Percentiles rank a stretch among this genome's conserved stretches.
Conservation (phyloP, 92 coral and sea anemone species). For the Bergia sp. region DNA sequence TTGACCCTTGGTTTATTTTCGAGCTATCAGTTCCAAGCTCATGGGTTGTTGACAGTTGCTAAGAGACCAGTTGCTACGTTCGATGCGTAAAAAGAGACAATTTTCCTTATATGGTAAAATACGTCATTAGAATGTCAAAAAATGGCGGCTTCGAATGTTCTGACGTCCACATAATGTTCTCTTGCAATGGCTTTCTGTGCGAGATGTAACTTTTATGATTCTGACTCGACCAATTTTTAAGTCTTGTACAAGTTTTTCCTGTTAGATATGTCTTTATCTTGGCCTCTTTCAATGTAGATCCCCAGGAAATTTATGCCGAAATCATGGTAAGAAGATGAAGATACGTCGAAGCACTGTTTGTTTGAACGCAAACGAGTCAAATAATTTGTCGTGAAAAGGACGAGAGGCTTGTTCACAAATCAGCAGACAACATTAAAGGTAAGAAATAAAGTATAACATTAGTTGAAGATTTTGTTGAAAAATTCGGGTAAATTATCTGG, state of each 20-base stretch:
- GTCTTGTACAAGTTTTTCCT: neutral
- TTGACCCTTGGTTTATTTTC: neutral
- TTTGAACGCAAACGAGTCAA: neutral
- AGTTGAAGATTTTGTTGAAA: neutral
- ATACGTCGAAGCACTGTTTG: neutral
- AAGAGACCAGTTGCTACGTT: slow-evolving; percentile 31
- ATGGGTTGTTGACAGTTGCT: slow-evolving; percentile 41
- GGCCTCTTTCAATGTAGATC: neutral
- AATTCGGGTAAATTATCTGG: neutral
- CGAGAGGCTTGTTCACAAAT: neutral
- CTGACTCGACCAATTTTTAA: neutral
- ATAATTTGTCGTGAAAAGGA: neutral
- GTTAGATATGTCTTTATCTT: neutral
- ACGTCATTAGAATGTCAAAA: slow-evolving; percentile 74
- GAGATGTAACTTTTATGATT: neutral
- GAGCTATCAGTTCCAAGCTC: neutral
- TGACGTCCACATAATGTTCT: neutral
- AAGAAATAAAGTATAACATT: neutral
- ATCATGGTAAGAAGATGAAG: neutral
- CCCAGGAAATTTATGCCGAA: neutral
- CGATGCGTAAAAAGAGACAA: neutral
- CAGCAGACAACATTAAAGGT: neutral
- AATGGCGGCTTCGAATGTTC: slow-evolving; percentile 70
- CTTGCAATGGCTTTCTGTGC: neutral
- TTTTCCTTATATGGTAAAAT: slow-evolving; percentile 62